Conservation (phyloP, 1,140 invertebrate species). For the Hypsibius dujardini region DNA sequence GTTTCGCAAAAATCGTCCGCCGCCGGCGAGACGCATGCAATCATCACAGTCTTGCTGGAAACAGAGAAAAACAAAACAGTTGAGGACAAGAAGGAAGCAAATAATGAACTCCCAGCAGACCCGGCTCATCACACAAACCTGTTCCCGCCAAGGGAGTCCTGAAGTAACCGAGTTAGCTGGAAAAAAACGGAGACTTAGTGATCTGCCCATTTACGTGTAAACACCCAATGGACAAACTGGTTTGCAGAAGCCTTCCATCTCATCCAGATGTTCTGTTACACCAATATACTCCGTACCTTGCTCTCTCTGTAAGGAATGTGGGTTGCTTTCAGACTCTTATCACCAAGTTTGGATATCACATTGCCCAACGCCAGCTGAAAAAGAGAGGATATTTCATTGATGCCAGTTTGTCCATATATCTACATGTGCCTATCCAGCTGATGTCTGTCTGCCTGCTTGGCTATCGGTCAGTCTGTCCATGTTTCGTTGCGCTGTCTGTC, state of each 20-base stretch:
- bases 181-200: no score
- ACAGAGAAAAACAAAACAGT: slow-evolving; percentile 21
- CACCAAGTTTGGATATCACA: slow-evolving; percentile 73
- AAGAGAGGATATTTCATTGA: slow-evolving; percentile 42
- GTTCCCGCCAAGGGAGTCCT: slow-evolving; percentile 90
- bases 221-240: no score
- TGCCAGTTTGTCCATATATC: no score
- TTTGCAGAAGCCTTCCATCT: no score
- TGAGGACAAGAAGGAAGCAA: slow-evolving; percentile 18
- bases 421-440: no score
- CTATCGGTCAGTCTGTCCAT: no score
- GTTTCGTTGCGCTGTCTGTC: no score
- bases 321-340: slow-evolving; percentile 55
- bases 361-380: slow-evolving; percentile 74
- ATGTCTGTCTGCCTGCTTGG: no score
- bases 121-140: slow-evolving; percentile 29
- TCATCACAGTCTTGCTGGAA: slow-evolving; percentile 82
- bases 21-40: slow-evolving; percentile 89
- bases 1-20: slow-evolving; percentile 98
- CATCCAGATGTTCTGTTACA: no score
- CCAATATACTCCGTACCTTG: slow-evolving; percentile 34
- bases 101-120: slow-evolving; percentile 19
- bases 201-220: no score
- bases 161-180: slow-evolving; percentile 59
- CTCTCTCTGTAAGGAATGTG: slow-evolving; percentile 69